phyloP scores from a whole-genome alignment of 2,888 invertebrate species.

The Metellina segmentata region DNA sequence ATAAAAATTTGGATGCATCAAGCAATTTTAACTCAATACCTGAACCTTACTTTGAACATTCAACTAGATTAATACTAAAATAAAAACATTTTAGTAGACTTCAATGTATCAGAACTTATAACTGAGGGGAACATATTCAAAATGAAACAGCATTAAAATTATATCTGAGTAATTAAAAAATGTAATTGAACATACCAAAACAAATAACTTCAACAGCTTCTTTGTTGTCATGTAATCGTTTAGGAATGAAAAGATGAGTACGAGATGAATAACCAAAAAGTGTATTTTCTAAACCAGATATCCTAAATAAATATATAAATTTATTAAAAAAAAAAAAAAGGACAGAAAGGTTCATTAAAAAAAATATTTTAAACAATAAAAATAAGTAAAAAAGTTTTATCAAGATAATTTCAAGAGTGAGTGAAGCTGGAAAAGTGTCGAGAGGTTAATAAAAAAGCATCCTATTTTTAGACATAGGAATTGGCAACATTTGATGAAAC shows the following conservation, averaged over 20 bases:
- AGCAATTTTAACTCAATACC: too few relatives aligned
- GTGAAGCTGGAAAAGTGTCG: too few relatives aligned
- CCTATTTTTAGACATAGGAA: too few relatives aligned
- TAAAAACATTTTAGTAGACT: too few relatives aligned
- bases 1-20: too few relatives aligned
- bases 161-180: not conserved
- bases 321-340: too few relatives aligned
- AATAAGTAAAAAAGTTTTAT: too few relatives aligned
- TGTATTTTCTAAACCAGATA: slow-evolving; percentile 93
- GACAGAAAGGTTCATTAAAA: too few relatives aligned
- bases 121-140: not conserved
- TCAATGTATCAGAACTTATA: not conserved
- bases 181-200: slow-evolving; percentile 84
- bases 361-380: too few relatives aligned
- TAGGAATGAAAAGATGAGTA: slow-evolving; percentile 83
- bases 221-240: slow-evolving; percentile 82
- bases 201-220: slow-evolving; percentile 86
- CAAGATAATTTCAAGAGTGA: too few relatives aligned
- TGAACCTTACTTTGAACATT: not conserved
- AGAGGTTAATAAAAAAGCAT: too few relatives aligned
- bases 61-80: not conserved
- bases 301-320: slow-evolving; percentile 82
- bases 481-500: too few relatives aligned
- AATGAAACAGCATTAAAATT: not conserved
- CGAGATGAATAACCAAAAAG: slow-evolving; percentile 88